phyloP scores from a whole-genome alignment of 2,888 invertebrate species.

The Rambutsinella grinnellia region DNA sequence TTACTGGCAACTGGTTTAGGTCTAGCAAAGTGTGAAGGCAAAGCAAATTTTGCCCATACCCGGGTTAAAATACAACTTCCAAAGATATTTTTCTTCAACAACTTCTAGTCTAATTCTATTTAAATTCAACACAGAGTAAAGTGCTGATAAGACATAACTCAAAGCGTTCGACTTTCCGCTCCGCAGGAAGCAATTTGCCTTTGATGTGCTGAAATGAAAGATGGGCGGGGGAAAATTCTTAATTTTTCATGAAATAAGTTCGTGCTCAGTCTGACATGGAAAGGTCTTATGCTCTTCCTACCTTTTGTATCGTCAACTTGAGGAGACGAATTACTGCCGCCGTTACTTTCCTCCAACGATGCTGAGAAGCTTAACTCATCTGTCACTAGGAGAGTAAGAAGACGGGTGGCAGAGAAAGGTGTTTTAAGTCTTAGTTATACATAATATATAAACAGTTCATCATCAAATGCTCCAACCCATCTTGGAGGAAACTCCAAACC shows the following conservation, averaged over 20 bases:
- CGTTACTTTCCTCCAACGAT: neutral
- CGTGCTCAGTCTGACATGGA: neutral
- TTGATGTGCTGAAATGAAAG: neutral
- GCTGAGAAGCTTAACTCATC: neutral
- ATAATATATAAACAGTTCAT: slow-evolving; percentile 11
- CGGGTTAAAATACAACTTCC: too few relatives aligned
- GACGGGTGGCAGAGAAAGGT: neutral
- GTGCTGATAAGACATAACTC: too few relatives aligned
- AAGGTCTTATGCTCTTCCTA: neutral
- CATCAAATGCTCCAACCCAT: too few relatives aligned
- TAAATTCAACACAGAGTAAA: too few relatives aligned
- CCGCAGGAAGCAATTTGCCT: neutral
- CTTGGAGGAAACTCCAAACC: neutral
- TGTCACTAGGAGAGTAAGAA: neutral
- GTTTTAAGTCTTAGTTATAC: neutral
- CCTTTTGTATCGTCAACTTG: neutral
- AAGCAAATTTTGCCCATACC: too few relatives aligned
- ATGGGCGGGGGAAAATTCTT: neutral
- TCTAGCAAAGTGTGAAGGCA: too few relatives aligned
- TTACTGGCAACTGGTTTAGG: too few relatives aligned
- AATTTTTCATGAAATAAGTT: neutral
- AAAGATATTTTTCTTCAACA: too few relatives aligned
- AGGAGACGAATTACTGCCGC: neutral
- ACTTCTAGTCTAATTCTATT: too few relatives aligned
- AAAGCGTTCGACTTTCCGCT: too few relatives aligned